Evolutionary conservation across 2,113 vertebrate genomes (phyloP).

Genomic region (Oreocharis arfaki): DNA sequence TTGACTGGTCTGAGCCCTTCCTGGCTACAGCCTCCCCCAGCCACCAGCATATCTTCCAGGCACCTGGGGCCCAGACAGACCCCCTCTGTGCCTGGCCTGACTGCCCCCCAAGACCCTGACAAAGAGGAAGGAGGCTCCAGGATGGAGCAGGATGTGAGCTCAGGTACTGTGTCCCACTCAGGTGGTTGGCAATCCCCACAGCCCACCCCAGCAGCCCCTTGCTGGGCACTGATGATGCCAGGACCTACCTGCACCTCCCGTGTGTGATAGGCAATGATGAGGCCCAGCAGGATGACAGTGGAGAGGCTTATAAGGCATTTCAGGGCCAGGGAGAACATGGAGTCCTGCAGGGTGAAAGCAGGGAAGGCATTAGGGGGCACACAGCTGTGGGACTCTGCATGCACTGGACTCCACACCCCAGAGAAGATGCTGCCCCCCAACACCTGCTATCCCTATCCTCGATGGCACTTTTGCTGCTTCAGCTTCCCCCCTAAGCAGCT

Average conservation of each 20-base stretch:
- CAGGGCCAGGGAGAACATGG: slow-evolving; percentile 84
- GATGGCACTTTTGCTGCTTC: accelerated
- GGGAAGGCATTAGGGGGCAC: neutral
- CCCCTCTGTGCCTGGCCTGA: neutral
- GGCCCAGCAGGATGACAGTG: slow-evolving; percentile 76
- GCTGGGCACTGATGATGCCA: accelerated
- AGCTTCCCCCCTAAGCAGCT: neutral
- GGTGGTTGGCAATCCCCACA: neutral
- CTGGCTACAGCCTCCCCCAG: neutral
- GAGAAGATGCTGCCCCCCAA: neutral
- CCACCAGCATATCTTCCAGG: neutral
- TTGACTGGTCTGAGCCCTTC: neutral
- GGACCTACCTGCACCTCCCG: slow-evolving; percentile 80
- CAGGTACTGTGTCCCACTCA: neutral
- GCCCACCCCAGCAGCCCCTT: neutral
- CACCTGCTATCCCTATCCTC: neutral
- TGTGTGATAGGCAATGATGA: slow-evolving; percentile 81
- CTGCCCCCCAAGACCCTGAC: no score
- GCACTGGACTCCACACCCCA: neutral
- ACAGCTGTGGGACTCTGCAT: neutral
- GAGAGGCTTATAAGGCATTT: slow-evolving; percentile 86
- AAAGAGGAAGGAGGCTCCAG: neutral
- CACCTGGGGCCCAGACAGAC: neutral
- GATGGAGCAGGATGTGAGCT: neutral
- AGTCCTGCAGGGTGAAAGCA: slow-evolving; percentile 65